Evolutionary conservation across 2,888 invertebrate genomes (phyloP).

Genomic region (Pocota personata): DNA sequence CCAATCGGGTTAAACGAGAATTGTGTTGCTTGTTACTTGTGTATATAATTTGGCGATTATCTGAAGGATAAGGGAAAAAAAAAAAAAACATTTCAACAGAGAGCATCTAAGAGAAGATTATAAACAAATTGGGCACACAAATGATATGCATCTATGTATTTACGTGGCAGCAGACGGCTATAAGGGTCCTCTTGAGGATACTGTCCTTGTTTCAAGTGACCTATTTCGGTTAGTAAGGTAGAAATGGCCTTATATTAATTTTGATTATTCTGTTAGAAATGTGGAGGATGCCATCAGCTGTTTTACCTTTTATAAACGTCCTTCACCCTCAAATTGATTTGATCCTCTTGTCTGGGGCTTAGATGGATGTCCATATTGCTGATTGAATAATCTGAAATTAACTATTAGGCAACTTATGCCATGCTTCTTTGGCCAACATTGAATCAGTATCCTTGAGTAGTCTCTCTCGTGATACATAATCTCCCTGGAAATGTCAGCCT

Average conservation of each 20-base stretch:
- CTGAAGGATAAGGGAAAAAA: background rate
- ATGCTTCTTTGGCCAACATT: too few relatives aligned
- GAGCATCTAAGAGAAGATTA: background rate
- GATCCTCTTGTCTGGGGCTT: too few relatives aligned
- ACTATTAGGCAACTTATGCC: too few relatives aligned
- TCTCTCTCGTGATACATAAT: too few relatives aligned
- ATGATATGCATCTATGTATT: background rate
- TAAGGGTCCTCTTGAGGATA: background rate
- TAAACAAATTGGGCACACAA: conserved; percentile 18
- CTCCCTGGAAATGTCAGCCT: too few relatives aligned
- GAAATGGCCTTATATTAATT: background rate
- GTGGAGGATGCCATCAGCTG: background rate
- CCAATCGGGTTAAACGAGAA: conserved; percentile 25
- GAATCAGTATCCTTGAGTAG: too few relatives aligned
- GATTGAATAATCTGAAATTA: too few relatives aligned
- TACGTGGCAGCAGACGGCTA: conserved; percentile 4
- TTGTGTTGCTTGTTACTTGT: background rate
- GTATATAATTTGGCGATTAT: background rate
- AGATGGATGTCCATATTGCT: too few relatives aligned
- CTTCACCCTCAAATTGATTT: too few relatives aligned
- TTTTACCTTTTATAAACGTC: too few relatives aligned
- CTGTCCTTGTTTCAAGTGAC: background rate
- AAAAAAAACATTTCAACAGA: conserved; percentile 10
- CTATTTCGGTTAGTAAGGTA: background rate
- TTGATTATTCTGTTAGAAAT: background rate